phyloP scores from a whole-genome alignment of 1,140 invertebrate genomes.

The Sycophila sp. region DNA sequence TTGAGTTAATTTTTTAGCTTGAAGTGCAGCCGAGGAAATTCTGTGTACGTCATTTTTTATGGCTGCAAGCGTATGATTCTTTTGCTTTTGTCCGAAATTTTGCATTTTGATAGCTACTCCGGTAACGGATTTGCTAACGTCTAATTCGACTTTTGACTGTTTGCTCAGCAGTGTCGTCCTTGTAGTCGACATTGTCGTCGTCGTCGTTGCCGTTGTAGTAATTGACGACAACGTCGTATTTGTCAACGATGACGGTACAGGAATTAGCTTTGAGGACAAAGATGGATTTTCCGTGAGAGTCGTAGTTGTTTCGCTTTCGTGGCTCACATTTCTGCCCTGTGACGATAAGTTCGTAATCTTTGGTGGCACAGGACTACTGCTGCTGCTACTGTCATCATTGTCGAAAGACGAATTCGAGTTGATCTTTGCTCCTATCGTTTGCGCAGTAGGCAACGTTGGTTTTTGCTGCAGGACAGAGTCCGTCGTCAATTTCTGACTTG shows the following conservation, averaged over 20 bases:
- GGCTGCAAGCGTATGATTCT: conserved; percentile 54
- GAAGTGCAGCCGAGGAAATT: conserved; percentile 46
- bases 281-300: not conserved
- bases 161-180: not conserved
- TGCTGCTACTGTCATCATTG: conserved; percentile 33
- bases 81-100: conserved; percentile 54
- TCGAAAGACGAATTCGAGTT: conserved; percentile 48
- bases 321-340: conserved; percentile 36
- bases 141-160: conserved; percentile 50
- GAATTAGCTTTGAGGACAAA: not conserved
- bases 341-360: conserved; percentile 44
- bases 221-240: not conserved
- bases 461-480: conserved; percentile 38
- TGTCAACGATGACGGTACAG: not conserved
- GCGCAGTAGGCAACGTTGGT: not conserved
- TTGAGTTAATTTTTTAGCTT: conserved; percentile 51
- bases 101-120: conserved; percentile 40
- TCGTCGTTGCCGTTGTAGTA: not conserved
- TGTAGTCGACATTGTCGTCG: not conserved
- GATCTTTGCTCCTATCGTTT: conserved; percentile 38
- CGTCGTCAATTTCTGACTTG: conserved; percentile 49
- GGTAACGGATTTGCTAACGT: conserved; percentile 41
- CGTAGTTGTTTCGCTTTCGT: conserved; percentile 46
- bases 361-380: conserved; percentile 35
- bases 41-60: conserved; percentile 49